Conservation (phyloP, 2,888 invertebrate genomes). For the Xanthostigma xanthostigma region DNA sequence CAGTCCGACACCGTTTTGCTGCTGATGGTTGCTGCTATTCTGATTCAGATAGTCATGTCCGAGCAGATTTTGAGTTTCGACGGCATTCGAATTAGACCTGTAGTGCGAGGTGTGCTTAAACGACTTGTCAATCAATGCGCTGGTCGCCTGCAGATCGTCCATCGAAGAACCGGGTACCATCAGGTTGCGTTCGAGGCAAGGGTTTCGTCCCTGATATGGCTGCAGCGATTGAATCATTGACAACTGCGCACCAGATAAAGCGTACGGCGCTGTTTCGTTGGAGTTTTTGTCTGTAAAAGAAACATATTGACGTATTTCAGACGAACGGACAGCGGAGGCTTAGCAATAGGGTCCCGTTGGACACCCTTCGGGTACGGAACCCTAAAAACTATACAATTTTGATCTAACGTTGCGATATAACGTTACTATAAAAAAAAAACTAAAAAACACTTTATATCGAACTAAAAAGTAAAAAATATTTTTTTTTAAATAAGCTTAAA, state of each 20-base stretch:
- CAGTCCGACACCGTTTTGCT: constrained; percentile 8
- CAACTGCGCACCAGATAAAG: constrained; percentile 18
- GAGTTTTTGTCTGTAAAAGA: constrained; percentile 29
- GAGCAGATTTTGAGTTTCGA: constrained; percentile 33
- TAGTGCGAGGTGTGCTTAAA: constrained; percentile 35
- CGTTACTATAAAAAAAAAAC: not conserved
- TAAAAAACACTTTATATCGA: too few relatives aligned
- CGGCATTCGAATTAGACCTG: constrained; percentile 21
- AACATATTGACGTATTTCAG: not conserved
- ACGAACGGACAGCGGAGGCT: too few relatives aligned
- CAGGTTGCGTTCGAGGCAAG: constrained; percentile 62
- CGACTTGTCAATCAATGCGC: constrained; percentile 44
- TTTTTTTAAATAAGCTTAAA: too few relatives aligned
- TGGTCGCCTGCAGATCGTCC: constrained; percentile 35
- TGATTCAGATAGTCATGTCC: constrained; percentile 33
- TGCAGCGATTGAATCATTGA: constrained; percentile 37
- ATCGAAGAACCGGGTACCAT: constrained; percentile 39
- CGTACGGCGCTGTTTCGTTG: constrained; percentile 29
- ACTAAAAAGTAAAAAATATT: too few relatives aligned
- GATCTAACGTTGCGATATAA: too few relatives aligned
- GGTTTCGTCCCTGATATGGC: constrained; percentile 74
- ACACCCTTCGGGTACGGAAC: too few relatives aligned
- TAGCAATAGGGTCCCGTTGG: too few relatives aligned
- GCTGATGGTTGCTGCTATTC: constrained; percentile 20
- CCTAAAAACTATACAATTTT: too few relatives aligned